Evolutionary conservation across 2,888 invertebrate genomes (phyloP), one percentile per base, ranked within the genome.

Genomic region (Papilio demoleus): DNA sequence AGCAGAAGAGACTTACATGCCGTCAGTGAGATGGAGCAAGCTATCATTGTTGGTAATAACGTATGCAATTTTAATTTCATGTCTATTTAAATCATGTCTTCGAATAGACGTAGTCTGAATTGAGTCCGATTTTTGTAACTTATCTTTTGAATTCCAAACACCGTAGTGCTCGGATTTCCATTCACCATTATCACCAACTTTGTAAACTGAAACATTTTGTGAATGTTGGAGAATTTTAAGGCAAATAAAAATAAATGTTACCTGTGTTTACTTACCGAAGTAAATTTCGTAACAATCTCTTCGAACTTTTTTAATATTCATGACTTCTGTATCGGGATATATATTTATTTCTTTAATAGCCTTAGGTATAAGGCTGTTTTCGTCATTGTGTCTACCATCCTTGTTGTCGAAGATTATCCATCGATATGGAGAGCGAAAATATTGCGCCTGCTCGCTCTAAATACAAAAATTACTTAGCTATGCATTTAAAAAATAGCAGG

Each of bases 41-140:
- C 94, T 93, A 73, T 94, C 93, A 71, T 93, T 93, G 74, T 94
- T 90, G 3, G 94, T 95, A 0, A 95, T 81, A 8, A 95, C 95
- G 69, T 94, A 92, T 71, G 93, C 93, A 34, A 94, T 90, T 56
- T 88, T 90, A 24, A 95, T 85, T 74, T 84, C 82, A 42, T 83
- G 86, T 56, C 88, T 84, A 38, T 85, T 75, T 36, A 94, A 83
- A 82, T 94, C 81, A 22, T 83, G 79, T 74, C 95, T 84, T 67
- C 93, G 81, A 70, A 86, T 76, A 6, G 90, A 84, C 5, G 79
- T 80, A 0, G 86, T 77, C 38, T 82, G 78, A 5, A 72, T 66
- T 42, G 79, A 73, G 24, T 71, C 69, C 12, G 73, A 65, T 71
- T 78, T 81, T 62, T 80, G 74, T 2, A 90, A 79, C 50, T 80